Conservation (phyloP, 1,140 invertebrate genomes). For the Bombus pyrosoma region DNA sequence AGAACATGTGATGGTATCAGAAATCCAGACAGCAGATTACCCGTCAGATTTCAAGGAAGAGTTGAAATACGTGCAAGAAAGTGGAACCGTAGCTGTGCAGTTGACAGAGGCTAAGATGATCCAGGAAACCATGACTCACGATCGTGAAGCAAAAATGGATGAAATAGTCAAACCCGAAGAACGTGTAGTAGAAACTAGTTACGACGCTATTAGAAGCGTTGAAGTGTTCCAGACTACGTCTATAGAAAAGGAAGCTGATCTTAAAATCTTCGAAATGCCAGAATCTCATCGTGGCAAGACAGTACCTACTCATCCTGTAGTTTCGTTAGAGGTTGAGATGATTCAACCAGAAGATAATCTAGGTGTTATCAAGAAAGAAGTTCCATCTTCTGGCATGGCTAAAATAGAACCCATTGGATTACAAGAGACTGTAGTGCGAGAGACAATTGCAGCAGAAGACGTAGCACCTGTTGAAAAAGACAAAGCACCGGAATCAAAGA, state of each 20-base stretch:
- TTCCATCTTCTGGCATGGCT: conserved; percentile 77
- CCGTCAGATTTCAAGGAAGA: conserved; percentile 82
- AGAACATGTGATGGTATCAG: conserved; percentile 83
- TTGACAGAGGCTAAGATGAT: conserved; percentile 84
- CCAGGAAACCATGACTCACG: conserved; percentile 82
- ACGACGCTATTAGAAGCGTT: conserved; percentile 81
- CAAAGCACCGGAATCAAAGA: conserved; percentile 77
- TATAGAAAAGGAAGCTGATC: conserved; percentile 84
- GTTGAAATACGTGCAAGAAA: conserved; percentile 83
- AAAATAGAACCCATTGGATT: conserved; percentile 79
- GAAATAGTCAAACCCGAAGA: conserved; percentile 73
- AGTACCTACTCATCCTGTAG: conserved; percentile 82
- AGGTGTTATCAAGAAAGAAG: conserved; percentile 77
- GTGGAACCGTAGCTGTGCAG: conserved; percentile 80
- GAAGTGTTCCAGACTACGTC: conserved; percentile 82
- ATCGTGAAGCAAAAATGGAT: conserved; percentile 81
- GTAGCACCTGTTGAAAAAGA: conserved; percentile 69
- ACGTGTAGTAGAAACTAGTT: conserved; percentile 75
- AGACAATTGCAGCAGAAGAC: conserved; percentile 82
- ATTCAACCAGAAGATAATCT: conserved; percentile 82
- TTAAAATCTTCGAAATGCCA: conserved; percentile 82
- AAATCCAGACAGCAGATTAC: conserved; percentile 83
- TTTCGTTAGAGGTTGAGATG: conserved; percentile 85
- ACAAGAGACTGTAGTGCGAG: conserved; percentile 83
- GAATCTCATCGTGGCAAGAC: conserved; percentile 83